Base-by-base conservation (phyloP, 1,140 invertebrate species). In the Limonius californicus region DNA sequence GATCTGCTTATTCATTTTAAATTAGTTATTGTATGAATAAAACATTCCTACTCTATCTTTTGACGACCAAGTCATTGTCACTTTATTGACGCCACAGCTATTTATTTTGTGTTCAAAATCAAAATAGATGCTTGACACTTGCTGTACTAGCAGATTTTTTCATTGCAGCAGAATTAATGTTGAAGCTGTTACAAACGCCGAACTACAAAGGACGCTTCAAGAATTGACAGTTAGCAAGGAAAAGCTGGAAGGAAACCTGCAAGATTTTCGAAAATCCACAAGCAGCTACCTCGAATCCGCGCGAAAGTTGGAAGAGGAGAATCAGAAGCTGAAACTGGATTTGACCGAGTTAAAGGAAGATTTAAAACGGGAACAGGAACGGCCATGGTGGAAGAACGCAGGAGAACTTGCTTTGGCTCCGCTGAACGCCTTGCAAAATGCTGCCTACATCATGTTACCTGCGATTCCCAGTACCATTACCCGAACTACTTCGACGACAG, bases 261-360 rank as follows among this genome's bases (percentile, higher is more conserved):
- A 75, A 57, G 71, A 77, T 9, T 63, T 78, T 30, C 67, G 76
- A 47, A 59, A 65, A 4, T 68, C 71, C 42, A 47, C 80, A 3
- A 65, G 59, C n/a, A 62, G 64, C 0, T 76, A 78, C 43, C 67
- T 72, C 2, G 62, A 59, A 14, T 43, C 72, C 2, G 67, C 59
- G n/a, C 57, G 63, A 57, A 39, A 76, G 6, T 57, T 78, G n/a
- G 64, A 75, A 35, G 50, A 69, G 12, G 70, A 72, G 42, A 67
- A 80, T n/a, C 63, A 63, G 7, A 58, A 62, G 3, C 70, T 79
- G 23, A 67, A 70, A 1, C 60, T 63, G 12, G 58, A 77, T 21
- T 65, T 76, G 4, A 66, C 70, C 18, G 71, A 70, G 0, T 45
- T 74, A 2, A 68, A 76, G 27, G 67, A 76, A 23, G 72, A 77